phyloP scores from a whole-genome alignment of 2,113 vertebrate species.

The Notothenia rossii region DNA sequence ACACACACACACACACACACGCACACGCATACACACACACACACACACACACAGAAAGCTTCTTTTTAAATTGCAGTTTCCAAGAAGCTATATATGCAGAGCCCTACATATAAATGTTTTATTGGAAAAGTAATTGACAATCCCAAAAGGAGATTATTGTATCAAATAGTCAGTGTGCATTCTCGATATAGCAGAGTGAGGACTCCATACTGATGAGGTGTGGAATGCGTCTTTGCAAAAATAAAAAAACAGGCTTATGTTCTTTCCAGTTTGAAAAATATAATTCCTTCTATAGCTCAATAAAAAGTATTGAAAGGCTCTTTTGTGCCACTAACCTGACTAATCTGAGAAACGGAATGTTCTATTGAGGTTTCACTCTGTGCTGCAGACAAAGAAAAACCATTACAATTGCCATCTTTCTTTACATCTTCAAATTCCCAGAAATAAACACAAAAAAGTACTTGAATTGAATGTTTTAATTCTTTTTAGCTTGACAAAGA shows the following conservation, averaged over 20 bases:
- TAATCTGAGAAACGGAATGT: slow-evolving; percentile 2
- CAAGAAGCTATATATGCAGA: slow-evolving; percentile 35
- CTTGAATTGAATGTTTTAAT: neutral
- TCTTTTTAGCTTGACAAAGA: neutral
- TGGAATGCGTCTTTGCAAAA: neutral
- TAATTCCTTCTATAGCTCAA: neutral
- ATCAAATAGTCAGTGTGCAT: slow-evolving; percentile 46
- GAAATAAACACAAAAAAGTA: neutral
- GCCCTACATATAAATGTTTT: slow-evolving; percentile 57
- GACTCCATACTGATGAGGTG: slow-evolving; percentile 44
- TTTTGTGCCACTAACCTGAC: slow-evolving; percentile 31
- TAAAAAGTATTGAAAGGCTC: slow-evolving; percentile 14
- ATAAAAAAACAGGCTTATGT: slow-evolving; percentile 16
- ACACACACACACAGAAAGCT: no score
- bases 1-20: no score
- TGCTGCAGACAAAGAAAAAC: slow-evolving; percentile 6
- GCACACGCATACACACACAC: neutral
- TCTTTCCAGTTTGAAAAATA: slow-evolving; percentile 11
- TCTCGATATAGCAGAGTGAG: slow-evolving; percentile 20
- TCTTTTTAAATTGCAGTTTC: slow-evolving; percentile 28
- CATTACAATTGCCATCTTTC: slow-evolving; percentile 26
- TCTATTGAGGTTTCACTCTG: slow-evolving; percentile 21
- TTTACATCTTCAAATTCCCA: neutral
- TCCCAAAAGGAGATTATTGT: slow-evolving; percentile 62
- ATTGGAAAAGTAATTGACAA: slow-evolving; percentile 64